These are phyloP conservation scores for Nephrotoma guestfalica DNA, from an alignment of 2,888 invertebrate species.

Conservation along the genomic window DNA sequence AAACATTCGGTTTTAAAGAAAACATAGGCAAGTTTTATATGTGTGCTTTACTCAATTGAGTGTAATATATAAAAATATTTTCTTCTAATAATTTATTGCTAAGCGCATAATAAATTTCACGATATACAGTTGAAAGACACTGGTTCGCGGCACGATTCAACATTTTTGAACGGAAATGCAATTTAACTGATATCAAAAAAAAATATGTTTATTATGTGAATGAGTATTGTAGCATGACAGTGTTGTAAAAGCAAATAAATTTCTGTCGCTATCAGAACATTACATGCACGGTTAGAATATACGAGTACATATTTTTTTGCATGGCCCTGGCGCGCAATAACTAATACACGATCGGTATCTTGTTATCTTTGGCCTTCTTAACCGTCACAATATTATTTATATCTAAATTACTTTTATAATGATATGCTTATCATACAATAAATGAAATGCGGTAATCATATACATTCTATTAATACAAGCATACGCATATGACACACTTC, in stretches of 20 bases:
- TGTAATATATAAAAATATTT: neutral
- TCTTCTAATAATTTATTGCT: neutral
- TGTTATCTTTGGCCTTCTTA: neutral
- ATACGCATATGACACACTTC: neutral
- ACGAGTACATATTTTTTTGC: neutral
- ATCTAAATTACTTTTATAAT: neutral
- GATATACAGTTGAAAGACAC: neutral
- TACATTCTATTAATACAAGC: neutral
- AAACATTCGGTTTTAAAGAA: too few species aligned
- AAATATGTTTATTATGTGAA: neutral
- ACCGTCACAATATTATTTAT: neutral
- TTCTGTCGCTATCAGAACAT: neutral
- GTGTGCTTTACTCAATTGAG: neutral
- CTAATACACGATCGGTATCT: neutral
- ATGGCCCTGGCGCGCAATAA: neutral
- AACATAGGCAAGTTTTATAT: neutral
- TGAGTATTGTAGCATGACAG: neutral
- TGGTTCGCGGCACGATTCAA: neutral
- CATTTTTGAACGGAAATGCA: neutral
- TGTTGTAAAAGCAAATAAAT: neutral
- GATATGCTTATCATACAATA: neutral
- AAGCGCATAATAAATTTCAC: neutral
- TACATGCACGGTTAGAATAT: neutral
- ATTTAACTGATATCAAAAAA: neutral
- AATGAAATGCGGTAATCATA: neutral